Percentiles rank a stretch among this genome's conserved stretches.
These are phyloP conservation scores for Zenarchopterus dispar DNA, from an alignment of 2,797 vertebrate species.

Conservation along the genomic window DNA sequence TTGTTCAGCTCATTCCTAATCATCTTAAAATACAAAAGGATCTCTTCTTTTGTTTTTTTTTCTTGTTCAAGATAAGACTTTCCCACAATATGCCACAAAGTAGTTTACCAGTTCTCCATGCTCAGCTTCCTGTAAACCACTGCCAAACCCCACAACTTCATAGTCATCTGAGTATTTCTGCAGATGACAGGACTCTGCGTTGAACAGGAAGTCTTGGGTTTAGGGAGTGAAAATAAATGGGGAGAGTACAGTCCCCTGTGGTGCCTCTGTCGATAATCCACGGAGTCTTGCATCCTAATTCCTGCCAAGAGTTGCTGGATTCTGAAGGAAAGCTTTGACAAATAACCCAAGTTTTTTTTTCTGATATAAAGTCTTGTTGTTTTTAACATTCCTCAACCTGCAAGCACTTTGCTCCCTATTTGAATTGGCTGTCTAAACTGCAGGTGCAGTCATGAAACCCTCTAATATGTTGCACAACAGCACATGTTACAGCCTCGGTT, in stretches of 20 bases:
- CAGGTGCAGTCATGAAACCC: conserved; percentile 21
- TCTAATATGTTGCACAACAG: conserved; percentile 7
- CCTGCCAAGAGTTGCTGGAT: background rate
- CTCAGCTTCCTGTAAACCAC: no score
- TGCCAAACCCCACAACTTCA: no score
- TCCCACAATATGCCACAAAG: background rate
- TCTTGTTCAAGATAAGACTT: background rate
- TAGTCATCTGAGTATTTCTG: no score
- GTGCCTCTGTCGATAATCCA: no score
- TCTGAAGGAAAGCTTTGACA: no score
- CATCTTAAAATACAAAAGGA: no score
- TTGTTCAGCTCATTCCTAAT: no score
- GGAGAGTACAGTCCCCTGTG: no score
- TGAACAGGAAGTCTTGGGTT: no score
- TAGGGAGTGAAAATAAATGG: no score
- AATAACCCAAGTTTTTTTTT: conserved; percentile 1
- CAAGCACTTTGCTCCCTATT: conserved; percentile 40
- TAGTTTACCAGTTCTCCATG: background rate
- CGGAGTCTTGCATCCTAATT: background rate
- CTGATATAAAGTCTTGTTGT: conserved; percentile 4
- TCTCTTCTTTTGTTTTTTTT: no score
- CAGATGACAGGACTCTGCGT: no score
- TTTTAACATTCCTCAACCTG: conserved; percentile 16
- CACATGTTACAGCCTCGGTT: conserved; percentile 24
- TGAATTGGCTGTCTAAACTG: conserved; percentile 45